Evolutionary conservation across 2,888 invertebrate genomes (phyloP).

Genomic region (Nephrotoma appendiculata): DNA sequence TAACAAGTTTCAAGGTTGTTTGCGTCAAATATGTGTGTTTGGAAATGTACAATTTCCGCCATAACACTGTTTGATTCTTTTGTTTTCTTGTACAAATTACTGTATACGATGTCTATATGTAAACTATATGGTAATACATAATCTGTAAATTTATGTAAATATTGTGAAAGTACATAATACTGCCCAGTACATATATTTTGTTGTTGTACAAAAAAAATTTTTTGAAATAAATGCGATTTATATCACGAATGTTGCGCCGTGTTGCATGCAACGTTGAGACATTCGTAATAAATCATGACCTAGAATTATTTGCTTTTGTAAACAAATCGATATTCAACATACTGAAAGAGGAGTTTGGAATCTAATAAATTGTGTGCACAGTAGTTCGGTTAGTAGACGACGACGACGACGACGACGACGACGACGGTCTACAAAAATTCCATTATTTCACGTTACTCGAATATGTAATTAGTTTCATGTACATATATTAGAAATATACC

Average conservation of each 20-base stretch:
- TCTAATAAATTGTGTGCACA: no score
- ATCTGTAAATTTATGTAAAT: not conserved
- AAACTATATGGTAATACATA: not conserved
- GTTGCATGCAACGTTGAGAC: not conserved
- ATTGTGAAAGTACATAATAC: not conserved
- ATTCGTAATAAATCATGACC: not conserved
- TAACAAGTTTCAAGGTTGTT: not conserved
- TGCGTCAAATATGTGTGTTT: not conserved
- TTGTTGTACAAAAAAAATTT: not conserved
- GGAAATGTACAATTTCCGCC: not conserved
- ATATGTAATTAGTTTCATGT: not conserved
- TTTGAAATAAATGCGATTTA: not conserved
- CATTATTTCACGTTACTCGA: not conserved
- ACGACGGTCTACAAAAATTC: not conserved
- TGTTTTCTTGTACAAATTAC: not conserved
- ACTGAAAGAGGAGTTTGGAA: no score
- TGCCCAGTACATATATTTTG: not conserved
- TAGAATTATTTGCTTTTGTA: not conserved
- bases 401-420: not conserved
- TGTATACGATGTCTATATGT: no score
- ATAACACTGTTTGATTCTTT: not conserved
- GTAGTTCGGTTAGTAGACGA: not conserved
- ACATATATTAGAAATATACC: not conserved
- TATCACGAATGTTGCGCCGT: not conserved
- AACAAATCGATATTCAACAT: not conserved